phyloP scores from a whole-genome alignment of 1,140 invertebrate genomes.

The Dendrolimus punctatus region DNA sequence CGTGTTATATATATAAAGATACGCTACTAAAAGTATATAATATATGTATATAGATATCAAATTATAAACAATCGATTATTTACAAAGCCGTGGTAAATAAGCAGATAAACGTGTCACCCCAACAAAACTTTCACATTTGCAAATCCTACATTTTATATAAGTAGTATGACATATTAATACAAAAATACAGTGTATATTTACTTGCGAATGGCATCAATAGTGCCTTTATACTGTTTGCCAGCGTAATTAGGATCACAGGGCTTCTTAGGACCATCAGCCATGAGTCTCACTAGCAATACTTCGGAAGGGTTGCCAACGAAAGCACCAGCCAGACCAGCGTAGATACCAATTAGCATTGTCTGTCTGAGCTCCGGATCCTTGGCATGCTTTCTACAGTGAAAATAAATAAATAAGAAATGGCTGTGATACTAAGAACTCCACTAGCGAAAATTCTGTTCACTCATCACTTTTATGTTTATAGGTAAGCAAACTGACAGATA shows the following conservation, averaged over 20 bases:
- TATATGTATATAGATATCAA: not conserved
- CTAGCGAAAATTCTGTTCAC: too few species aligned
- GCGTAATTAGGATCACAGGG: slow-evolving; percentile 3
- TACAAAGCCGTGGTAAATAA: too few species aligned
- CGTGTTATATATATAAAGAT: too few species aligned
- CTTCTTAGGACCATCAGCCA: slow-evolving; percentile 23
- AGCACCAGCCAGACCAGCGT: slow-evolving; percentile 26
- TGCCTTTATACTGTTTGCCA: slow-evolving; percentile 8
- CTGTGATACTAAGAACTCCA: too few species aligned
- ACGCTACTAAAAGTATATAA: not conserved
- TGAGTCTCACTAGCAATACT: slow-evolving; percentile 28
- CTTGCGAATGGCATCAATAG: slow-evolving; percentile 19
- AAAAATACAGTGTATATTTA: not conserved
- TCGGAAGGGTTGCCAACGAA: slow-evolving; percentile 32
- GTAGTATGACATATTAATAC: not conserved
- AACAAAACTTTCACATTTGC: too few species aligned
- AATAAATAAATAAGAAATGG: not conserved
- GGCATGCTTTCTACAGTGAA: slow-evolving; percentile 13
- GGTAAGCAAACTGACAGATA: too few species aligned
- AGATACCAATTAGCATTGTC: slow-evolving; percentile 20
- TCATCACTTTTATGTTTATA: too few species aligned
- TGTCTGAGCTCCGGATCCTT: slow-evolving; percentile 13
- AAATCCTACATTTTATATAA: too few species aligned
- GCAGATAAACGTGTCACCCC: too few species aligned
- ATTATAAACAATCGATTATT: too few species aligned